phyloP scores from a whole-genome alignment of 1,140 invertebrate genomes.

The Drosophila eugracilis region DNA sequence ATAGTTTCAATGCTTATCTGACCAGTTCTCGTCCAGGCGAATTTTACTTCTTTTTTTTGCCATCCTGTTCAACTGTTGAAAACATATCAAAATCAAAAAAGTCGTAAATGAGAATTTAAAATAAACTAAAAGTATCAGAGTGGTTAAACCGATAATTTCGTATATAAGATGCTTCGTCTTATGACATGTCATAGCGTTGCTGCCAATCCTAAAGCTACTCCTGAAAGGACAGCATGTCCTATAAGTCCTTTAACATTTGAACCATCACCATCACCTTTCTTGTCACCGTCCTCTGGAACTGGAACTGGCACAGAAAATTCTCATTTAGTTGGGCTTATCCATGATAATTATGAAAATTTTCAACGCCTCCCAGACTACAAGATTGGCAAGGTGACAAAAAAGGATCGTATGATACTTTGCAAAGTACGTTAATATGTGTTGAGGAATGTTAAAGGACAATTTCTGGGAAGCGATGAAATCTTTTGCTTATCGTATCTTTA shows the following conservation, averaged over 20 bases:
- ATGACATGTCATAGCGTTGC: not conserved
- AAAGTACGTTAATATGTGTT: not conserved
- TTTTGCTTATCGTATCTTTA: not conserved
- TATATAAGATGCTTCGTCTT: not conserved
- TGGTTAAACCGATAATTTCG: too few relatives aligned
- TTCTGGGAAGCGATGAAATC: constrained; percentile 39
- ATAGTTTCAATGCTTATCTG: not conserved
- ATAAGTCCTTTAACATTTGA: not conserved
- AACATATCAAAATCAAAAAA: not conserved
- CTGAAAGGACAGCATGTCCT: constrained; percentile 3
- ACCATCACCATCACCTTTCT: not conserved
- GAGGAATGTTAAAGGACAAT: not conserved
- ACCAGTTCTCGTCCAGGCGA: not conserved
- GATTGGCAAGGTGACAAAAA: constrained; percentile 1
- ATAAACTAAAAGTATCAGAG: too few relatives aligned
- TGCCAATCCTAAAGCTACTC: not conserved
- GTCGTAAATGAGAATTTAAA: too few relatives aligned
- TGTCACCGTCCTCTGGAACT: constrained; percentile 1
- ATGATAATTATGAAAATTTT: constrained; percentile 14
- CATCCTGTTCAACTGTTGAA: constrained; percentile 9
- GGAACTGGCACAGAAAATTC: constrained; percentile 35
- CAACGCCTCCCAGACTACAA: constrained; percentile 23
- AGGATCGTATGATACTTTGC: too few relatives aligned
- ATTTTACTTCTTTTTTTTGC: not conserved
- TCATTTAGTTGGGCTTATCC: not conserved